Conservation (phyloP, 2,888 invertebrate species). For the Drosophila quinaria region DNA sequence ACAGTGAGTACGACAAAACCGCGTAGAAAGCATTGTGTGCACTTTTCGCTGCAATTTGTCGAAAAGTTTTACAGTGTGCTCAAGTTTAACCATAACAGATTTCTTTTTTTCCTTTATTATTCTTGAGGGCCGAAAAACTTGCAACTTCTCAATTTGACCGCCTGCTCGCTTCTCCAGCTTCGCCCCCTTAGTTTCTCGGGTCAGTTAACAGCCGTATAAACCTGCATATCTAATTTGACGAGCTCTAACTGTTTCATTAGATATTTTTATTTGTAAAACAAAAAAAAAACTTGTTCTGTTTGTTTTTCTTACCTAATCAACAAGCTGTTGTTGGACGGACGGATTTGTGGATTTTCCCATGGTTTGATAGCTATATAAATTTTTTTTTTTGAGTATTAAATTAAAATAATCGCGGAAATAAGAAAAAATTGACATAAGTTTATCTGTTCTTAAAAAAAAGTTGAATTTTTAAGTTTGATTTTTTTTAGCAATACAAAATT, state of each 20-base stretch:
- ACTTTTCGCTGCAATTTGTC: constrained; percentile 76
- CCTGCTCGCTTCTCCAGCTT: not conserved
- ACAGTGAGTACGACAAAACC: not conserved
- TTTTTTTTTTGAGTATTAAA: not conserved
- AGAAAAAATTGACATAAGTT: no score
- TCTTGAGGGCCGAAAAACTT: constrained; percentile 33
- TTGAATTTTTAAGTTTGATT: no score
- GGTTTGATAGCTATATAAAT: not conserved
- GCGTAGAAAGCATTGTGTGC: constrained; percentile 63
- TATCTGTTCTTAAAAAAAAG: no score
- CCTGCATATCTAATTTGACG: constrained; percentile 36
- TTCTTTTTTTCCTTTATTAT: constrained; percentile 40
- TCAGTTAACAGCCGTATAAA: constrained; percentile 43
- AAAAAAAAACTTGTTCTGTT: not conserved
- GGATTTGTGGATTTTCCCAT: not conserved
- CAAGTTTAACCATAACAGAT: constrained; percentile 79
- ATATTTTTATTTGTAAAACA: constrained; percentile 10
- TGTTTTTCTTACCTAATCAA: constrained; percentile 11
- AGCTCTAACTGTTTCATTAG: constrained; percentile 35
- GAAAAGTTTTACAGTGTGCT: constrained; percentile 63
- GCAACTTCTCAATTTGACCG: constrained; percentile 42
- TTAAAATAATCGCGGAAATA: no score
- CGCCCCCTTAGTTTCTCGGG: not conserved
- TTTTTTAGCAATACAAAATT: no score
- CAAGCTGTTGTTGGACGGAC: constrained; percentile 4